Conservation (phyloP, 2,888 invertebrate species). For the Heliconius charithonia region DNA sequence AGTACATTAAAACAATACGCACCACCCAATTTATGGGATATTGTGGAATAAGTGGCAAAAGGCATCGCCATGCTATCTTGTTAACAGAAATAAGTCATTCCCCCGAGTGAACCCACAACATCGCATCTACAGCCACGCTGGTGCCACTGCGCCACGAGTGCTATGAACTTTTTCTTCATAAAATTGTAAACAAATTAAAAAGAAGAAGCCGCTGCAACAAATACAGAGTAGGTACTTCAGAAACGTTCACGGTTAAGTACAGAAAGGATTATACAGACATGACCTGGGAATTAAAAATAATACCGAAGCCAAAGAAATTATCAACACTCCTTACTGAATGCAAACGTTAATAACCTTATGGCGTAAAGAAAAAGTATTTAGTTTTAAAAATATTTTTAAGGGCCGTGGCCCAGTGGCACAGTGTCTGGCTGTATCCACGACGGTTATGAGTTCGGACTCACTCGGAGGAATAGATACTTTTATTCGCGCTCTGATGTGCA, state of each 20-base stretch:
- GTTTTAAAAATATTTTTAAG: background rate
- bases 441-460: no score
- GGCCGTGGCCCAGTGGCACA: no score
- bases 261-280: background rate
- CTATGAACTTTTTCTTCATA: background rate
- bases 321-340: background rate
- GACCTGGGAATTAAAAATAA: slow-evolving; percentile 37
- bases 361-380: background rate
- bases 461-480: no score
- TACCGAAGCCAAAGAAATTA: slow-evolving; percentile 32
- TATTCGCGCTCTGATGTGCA: no score
- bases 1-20: no score
- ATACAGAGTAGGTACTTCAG: background rate
- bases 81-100: no score
- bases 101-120: no score
- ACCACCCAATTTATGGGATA: background rate
- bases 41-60: no score
- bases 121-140: background rate
- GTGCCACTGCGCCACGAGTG: background rate
- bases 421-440: no score
- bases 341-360: background rate
- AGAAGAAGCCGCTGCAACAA: slow-evolving; percentile 5
- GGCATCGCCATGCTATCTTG: no score
- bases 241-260: slow-evolving; percentile 1
- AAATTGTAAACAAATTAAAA: background rate